These are phyloP conservation scores for Forbesichthys agassizii DNA, from an alignment of 2,113 vertebrate species.

Conservation along the genomic window DNA sequence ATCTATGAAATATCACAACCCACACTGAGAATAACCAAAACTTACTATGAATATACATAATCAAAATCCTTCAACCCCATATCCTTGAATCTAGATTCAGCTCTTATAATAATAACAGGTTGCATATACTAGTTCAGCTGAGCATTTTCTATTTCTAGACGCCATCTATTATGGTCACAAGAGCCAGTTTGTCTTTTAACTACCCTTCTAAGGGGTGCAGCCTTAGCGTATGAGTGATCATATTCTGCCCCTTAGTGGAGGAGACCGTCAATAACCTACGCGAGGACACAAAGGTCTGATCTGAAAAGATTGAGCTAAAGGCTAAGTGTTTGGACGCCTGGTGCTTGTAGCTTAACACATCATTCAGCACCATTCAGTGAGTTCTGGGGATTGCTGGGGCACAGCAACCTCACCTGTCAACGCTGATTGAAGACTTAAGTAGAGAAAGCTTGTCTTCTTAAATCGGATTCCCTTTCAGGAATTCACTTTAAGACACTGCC, in stretches of 20 bases:
- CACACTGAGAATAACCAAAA: constrained; percentile 68
- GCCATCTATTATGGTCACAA: neutral
- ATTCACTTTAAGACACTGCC: constrained; percentile 3
- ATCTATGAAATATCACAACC: constrained; percentile 75
- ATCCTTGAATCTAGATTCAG: too few relatives aligned
- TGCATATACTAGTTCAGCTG: too few relatives aligned
- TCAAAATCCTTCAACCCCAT: constrained; percentile 33
- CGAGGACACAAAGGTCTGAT: constrained; percentile 18
- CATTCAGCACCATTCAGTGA: constrained; percentile 1
- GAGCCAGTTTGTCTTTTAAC: constrained; percentile 26
- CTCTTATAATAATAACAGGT: too few relatives aligned
- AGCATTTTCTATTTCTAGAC: neutral
- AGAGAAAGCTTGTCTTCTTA: constrained; percentile 15
- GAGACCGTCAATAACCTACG: constrained; percentile 43
- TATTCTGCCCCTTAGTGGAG: constrained; percentile 81
- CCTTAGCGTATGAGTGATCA: constrained; percentile 66
- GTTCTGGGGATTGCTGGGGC: constrained; percentile 21
- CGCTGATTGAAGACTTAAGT: constrained; percentile 22
- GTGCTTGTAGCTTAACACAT: neutral
- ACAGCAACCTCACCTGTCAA: constrained; percentile 21
- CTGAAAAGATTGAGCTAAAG: constrained; percentile 6
- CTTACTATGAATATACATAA: constrained; percentile 53
- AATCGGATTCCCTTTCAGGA: constrained; percentile 14
- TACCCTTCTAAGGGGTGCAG: constrained; percentile 12
- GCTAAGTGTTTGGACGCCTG: constrained; percentile 18